Evolutionary conservation across 2,888 invertebrate genomes (phyloP), one percentile per base, ranked within the genome.

Genomic region (Unio delphinus): DNA sequence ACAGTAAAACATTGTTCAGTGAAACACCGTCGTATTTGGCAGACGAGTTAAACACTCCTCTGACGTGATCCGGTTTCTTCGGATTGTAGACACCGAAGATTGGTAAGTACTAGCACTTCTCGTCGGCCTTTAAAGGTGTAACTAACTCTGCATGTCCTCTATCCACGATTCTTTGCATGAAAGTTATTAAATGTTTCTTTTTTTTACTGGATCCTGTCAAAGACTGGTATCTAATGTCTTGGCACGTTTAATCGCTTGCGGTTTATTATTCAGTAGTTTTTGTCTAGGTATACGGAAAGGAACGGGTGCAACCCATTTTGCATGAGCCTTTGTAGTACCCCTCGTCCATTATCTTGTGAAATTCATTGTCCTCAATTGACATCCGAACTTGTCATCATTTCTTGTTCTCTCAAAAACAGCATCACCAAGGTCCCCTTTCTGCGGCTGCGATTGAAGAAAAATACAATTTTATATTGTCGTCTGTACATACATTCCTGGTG

Each of bases 1-100:
- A 57, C 17, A 70, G 63, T 26, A 76, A 62, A 8, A 68, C 64
- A 4, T 55, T 28, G 61, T 74, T 76, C 28, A 74, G 55, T 5
- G 70, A 74, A 20, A 70, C 58, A 34, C n/a, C 30, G 5, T 62
- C 62, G 60, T n/a, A 69, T 30, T 75, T 55, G 5, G 70, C 71
- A 17, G 73, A 75, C 8, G 65, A 60, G 61, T 74, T 67, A 54
- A 73, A 74, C 15, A 74, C 74, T 20, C 34, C 66, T n/a, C 74
- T 5, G 1, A 74, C 67, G 26, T 74, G 55, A 55, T 68, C 58
- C 23, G 73, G 62, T 64, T 72, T 55, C 60, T 60, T 3, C 1
- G 68, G 64, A n/a, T 68, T 59, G 17, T 64, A 68, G 5, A 67
- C 45, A 7, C 73, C 71, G 60, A 73, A 73, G 28, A 64, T 34